Evolutionary conservation across 2,888 invertebrate genomes (phyloP).

Genomic region (Aphrophora alni): DNA sequence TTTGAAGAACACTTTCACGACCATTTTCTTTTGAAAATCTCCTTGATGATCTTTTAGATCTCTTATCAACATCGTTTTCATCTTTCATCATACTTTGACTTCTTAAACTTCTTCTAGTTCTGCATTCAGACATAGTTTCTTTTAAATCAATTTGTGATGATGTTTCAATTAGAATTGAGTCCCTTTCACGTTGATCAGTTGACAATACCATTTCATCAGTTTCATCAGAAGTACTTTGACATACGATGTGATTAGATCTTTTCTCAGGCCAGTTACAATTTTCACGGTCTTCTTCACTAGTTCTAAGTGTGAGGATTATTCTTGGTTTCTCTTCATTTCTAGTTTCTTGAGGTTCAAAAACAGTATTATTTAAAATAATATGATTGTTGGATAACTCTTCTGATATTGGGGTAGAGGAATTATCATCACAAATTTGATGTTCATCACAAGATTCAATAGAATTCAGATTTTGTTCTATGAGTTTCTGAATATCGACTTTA

Average conservation of each 20-base stretch:
- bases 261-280: slow-evolving; percentile 51
- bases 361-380: slow-evolving; percentile 23
- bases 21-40: slow-evolving; percentile 67
- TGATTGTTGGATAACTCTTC: background rate
- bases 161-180: background rate
- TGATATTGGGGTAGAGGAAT: background rate
- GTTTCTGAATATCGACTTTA: slow-evolving; percentile 21
- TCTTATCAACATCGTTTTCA: background rate
- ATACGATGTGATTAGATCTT: background rate
- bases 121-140: slow-evolving; percentile 26
- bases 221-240: background rate
- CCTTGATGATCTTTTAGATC: slow-evolving; percentile 68
- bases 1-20: slow-evolving; percentile 68
- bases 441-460: slow-evolving; percentile 22
- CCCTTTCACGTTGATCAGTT: background rate
- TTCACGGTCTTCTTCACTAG: slow-evolving; percentile 59
- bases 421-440: background rate
- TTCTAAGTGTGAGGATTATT: slow-evolving; percentile 68
- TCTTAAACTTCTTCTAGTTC: slow-evolving; percentile 26
- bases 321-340: slow-evolving; percentile 62
- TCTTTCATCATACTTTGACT: slow-evolving; percentile 24
- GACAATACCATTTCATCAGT: background rate
- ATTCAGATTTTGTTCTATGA: background rate
- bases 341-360: slow-evolving; percentile 29
- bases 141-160: background rate